Percentiles rank a stretch among this genome's conserved stretches.
Evolutionary conservation across 2,888 invertebrate genomes (phyloP).

Genomic region (Cephus spinipes): DNA sequence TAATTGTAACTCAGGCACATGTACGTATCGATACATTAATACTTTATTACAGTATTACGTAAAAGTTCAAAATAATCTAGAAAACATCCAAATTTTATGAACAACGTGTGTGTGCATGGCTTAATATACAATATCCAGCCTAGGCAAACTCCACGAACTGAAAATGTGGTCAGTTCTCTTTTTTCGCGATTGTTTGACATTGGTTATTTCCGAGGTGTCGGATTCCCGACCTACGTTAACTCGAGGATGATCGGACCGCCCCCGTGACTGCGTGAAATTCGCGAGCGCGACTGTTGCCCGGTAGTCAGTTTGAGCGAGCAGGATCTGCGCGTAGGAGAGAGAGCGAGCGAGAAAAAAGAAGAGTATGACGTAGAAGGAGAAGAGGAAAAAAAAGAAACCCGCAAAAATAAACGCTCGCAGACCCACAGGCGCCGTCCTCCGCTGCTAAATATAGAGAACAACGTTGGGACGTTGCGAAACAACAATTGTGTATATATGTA

Average conservation of each 20-base stretch:
- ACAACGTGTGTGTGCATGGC: neutral
- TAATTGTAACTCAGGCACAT: no score
- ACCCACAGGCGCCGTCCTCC: neutral
- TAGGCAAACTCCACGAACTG: neutral
- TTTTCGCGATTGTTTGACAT: conserved; percentile 24
- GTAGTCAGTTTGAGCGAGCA: conserved; percentile 12
- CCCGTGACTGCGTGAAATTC: conserved; percentile 9
- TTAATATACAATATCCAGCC: neutral
- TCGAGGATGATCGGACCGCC: neutral
- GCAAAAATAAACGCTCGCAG: conserved; percentile 17
- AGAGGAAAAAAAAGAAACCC: conserved; percentile 3
- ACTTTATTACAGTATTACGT: no score
- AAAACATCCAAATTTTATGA: neutral
- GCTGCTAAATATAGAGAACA: conserved; percentile 1
- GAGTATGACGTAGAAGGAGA: neutral
- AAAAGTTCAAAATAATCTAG: neutral
- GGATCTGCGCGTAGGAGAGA: neutral
- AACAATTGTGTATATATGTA: neutral
- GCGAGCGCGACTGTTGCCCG: conserved; percentile 11
- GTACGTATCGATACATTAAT: neutral
- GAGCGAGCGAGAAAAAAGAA: neutral
- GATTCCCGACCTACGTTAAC: conserved; percentile 26
- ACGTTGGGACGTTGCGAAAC: neutral
- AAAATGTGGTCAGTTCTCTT: conserved; percentile 6
- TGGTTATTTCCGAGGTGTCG: conserved; percentile 20